Conservation (phyloP, 1,140 invertebrate genomes). For the Neodiprion virginianus region DNA sequence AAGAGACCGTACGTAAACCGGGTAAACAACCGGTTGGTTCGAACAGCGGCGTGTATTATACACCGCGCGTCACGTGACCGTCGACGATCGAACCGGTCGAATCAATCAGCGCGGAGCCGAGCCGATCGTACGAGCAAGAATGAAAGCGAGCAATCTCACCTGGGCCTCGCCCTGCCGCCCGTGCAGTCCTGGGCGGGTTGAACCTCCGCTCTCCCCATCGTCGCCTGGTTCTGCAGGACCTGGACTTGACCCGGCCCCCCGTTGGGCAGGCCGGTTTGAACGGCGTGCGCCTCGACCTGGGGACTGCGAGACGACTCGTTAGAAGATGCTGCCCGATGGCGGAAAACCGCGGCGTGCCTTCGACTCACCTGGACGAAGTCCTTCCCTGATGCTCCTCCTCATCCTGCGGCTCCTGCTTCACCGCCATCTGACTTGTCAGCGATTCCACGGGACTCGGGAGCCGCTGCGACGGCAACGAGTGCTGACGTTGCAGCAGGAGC, state of each 20-base stretch:
- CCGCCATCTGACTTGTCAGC: conserved; percentile 53
- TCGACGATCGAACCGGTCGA: background rate
- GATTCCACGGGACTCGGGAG: conserved; percentile 43
- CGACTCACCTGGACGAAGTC: conserved; percentile 40
- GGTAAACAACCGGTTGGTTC: background rate
- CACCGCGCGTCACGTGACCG: background rate
- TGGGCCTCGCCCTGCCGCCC: conserved; percentile 35
- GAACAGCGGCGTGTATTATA: background rate
- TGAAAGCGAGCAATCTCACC: conserved; percentile 32
- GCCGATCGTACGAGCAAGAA: background rate
- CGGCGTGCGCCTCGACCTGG: conserved; percentile 37
- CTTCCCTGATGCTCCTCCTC: conserved; percentile 48
- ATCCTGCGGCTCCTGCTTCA: conserved; percentile 59
- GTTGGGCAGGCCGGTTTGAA: conserved; percentile 14
- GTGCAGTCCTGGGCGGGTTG: conserved; percentile 34
- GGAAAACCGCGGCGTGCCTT: background rate
- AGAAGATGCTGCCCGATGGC: background rate
- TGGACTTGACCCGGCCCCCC: conserved; percentile 30
- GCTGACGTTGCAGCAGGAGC: conserved; percentile 37
- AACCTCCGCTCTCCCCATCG: conserved; percentile 28
- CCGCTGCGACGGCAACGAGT: conserved; percentile 42
- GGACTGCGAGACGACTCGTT: conserved; percentile 31
- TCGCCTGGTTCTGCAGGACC: conserved; percentile 30
- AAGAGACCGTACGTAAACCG: background rate
- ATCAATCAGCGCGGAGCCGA: background rate